Evolutionary conservation across 2,888 invertebrate species (phyloP), one percentile per base, ranked within the genome.

Genomic region (Cheiracanthium punctorium): DNA sequence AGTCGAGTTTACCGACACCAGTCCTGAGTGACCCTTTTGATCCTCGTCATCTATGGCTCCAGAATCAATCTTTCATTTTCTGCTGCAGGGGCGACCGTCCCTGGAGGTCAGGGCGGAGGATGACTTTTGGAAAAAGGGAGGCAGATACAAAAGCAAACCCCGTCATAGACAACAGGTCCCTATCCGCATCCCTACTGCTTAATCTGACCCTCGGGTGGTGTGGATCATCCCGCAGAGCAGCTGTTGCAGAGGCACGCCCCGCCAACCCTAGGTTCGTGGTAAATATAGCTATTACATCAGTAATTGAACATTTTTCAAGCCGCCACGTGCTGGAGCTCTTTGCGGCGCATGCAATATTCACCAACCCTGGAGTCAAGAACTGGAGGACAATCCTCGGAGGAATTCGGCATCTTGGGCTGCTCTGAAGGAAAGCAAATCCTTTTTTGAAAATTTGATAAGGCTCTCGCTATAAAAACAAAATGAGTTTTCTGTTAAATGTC

Each of bases 241-340:
- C 79, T 79, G 84, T 73, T 79, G 72, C 72, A 41, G 48, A 28
- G 72, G 71, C 71, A 72, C 48, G 37, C 70, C 73, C 73, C 72
- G 33, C 71, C 64, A 32, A 28, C 58, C 72, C 52, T 20, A 17
- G 30, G 58, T 24, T 69, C 82, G 74, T 76, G 82, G 82, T 82
- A 82, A 82, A 82, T 82, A 82, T 82, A 76, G 82, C 82, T 82
- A 82, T 82, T 82, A 82, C 82, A 82, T 82, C 82, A 82, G 82
- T 82, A 82, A 82, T 82, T 82, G 73, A 79, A 79, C 84, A 84
- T 84, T 84, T 84, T 84, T 84, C 84, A 84, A 73, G 84, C 73
- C 79, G 41, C 84, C 69, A 77, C 72, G 82, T 76, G 82, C 75
- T 82, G 48, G 28, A 17, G 58, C 75, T 75, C 70, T 82, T 71